phyloP scores from a whole-genome alignment of 2,797 vertebrate genomes.

The Chiroxiphia lanceolata region DNA sequence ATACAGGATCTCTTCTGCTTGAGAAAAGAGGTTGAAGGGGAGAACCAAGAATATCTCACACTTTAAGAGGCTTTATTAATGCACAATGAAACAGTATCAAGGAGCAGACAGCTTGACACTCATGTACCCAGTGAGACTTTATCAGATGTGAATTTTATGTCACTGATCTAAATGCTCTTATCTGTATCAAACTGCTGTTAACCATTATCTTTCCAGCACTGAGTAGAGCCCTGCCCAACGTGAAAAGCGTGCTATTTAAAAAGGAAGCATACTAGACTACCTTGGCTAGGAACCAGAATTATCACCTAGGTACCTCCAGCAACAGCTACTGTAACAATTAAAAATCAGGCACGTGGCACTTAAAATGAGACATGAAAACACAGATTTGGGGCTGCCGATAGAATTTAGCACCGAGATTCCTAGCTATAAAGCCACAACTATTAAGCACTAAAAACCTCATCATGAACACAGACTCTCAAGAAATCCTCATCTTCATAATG shows the following conservation, averaged over 20 bases:
- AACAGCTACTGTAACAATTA: neutral
- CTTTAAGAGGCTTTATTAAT: neutral
- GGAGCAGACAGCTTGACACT: neutral
- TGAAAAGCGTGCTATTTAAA: neutral
- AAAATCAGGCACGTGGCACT: neutral
- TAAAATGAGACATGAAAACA: neutral
- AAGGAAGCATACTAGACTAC: neutral
- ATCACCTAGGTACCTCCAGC: neutral
- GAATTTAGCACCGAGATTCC: neutral
- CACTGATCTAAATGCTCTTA: neutral
- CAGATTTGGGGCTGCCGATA: neutral
- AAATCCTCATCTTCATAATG: neutral
- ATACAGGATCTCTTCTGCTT: neutral
- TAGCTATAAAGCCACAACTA: neutral
- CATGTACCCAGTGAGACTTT: neutral
- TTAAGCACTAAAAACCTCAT: neutral
- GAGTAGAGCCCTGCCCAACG: neutral
- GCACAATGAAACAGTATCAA: neutral
- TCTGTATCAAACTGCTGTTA: neutral
- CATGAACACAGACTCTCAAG: neutral
- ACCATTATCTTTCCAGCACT: neutral
- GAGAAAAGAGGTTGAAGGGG: neutral
- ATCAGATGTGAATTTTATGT: neutral
- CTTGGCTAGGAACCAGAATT: neutral
- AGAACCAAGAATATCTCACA: neutral